phyloP scores from a whole-genome alignment of 2,797 vertebrate species.

The Capromys pilorides region DNA sequence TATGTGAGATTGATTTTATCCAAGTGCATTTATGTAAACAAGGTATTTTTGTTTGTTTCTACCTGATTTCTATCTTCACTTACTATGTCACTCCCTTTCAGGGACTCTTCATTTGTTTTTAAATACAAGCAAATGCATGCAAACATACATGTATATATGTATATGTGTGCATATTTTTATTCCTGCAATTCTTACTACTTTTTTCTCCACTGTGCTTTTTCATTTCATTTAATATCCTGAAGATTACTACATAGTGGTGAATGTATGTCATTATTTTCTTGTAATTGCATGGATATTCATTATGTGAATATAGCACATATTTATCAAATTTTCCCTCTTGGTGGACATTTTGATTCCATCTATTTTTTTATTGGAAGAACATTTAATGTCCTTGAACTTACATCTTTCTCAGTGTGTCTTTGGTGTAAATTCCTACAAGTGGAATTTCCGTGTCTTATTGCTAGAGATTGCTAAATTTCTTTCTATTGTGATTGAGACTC shows the following conservation, averaged over 20 bases:
- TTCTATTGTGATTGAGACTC: neutral
- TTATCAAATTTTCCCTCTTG: slow-evolving; percentile 26
- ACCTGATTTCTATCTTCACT: neutral
- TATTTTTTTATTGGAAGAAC: slow-evolving; percentile 8
- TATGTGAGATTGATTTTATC: neutral
- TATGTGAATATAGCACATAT: neutral
- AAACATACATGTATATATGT: neutral
- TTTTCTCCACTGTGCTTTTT: slow-evolving; percentile 12
- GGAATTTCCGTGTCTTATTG: neutral
- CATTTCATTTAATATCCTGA: neutral
- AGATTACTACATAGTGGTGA: neutral
- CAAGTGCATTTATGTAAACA: slow-evolving; percentile 25
- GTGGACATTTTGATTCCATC: slow-evolving; percentile 21
- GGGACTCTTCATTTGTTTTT: slow-evolving; percentile 48
- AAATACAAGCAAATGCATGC: slow-evolving; percentile 5
- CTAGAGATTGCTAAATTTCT: neutral
- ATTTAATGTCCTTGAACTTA: neutral
- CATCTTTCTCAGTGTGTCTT: slow-evolving; percentile 34
- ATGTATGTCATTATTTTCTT: neutral
- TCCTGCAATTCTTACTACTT: neutral
- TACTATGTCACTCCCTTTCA: neutral
- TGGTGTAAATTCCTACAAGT: slow-evolving; percentile 27
- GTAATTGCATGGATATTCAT: neutral
- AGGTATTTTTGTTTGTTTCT: slow-evolving; percentile 26
- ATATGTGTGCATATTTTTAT: neutral